phyloP scores from a whole-genome alignment of 2,113 vertebrate species.

The Pygoscelis adeliae region DNA sequence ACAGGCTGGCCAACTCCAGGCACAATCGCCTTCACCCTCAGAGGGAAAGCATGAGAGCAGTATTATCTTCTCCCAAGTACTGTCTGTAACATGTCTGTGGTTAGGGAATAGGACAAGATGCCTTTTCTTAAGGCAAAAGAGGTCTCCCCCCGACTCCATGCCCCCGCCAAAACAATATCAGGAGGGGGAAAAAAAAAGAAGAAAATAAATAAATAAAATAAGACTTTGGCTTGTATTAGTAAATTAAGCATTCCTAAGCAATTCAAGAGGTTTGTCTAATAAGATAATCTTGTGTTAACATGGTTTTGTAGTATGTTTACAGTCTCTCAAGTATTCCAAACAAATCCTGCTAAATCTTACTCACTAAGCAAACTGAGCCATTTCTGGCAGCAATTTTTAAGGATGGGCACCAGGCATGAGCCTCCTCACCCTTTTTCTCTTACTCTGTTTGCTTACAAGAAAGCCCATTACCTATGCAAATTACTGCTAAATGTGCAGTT shows the following conservation, averaged over 20 bases:
- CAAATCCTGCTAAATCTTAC: slow-evolving; percentile 33
- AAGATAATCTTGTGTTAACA: slow-evolving; percentile 43
- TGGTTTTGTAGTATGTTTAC: slow-evolving; percentile 47
- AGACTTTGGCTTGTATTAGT: background rate
- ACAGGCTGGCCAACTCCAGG: slow-evolving; percentile 72
- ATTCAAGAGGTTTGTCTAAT: slow-evolving; percentile 54
- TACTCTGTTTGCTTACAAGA: background rate
- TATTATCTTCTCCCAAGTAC: slow-evolving; percentile 48
- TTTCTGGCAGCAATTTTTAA: slow-evolving; percentile 18
- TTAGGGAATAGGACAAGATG: slow-evolving; percentile 36
- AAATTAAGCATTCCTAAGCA: slow-evolving; percentile 46
- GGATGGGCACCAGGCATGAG: background rate
- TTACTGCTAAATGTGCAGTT: background rate
- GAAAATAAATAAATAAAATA: background rate
- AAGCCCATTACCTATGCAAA: background rate
- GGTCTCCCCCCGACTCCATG: background rate
- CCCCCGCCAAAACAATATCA: background rate
- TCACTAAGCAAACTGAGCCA: background rate
- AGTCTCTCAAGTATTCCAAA: slow-evolving; percentile 49
- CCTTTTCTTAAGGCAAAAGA: background rate
- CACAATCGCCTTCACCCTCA: slow-evolving; percentile 68
- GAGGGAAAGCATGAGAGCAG: slow-evolving; percentile 36
- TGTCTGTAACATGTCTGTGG: slow-evolving; percentile 42
- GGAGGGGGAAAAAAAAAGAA: background rate
- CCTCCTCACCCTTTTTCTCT: background rate